These are phyloP conservation scores for Anoplolepis gracilipes DNA, from an alignment of 1,140 invertebrate genomes.

Conservation along the genomic window DNA sequence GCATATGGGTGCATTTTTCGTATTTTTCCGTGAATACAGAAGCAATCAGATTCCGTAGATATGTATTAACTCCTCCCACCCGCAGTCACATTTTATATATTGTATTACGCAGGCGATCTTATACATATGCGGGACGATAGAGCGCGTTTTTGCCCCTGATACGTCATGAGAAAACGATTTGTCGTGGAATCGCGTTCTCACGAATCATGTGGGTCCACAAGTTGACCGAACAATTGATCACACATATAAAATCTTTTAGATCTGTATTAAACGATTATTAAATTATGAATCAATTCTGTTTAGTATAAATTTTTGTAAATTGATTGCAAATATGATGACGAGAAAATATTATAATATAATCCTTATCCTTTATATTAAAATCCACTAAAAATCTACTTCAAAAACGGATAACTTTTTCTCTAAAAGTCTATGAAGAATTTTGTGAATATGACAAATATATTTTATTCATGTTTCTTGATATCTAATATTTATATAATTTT, in stretches of 20 bases:
- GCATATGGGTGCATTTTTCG: constrained; percentile 65
- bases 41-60: constrained; percentile 71
- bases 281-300: neutral
- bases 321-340: neutral
- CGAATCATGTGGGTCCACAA: constrained; percentile 76
- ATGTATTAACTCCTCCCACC: constrained; percentile 67
- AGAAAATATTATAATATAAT: neutral
- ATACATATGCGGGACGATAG: constrained; percentile 77
- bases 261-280: neutral
- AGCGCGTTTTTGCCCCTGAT: constrained; percentile 59
- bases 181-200: constrained; percentile 75
- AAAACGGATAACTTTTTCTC: neutral
- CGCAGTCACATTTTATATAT: constrained; percentile 68
- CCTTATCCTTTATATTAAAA: too few species aligned
- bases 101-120: constrained; percentile 63
- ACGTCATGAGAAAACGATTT: constrained; percentile 72
- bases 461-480: neutral
- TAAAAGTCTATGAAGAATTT: neutral
- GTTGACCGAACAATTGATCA: constrained; percentile 46
- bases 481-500: neutral
- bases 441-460: neutral
- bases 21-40: constrained; percentile 16
- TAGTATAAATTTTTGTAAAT: neutral
- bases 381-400: too few species aligned
- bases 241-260: neutral